These are phyloP conservation scores for Caenorhabditis virilis DNA, from an alignment of 2,888 invertebrate genomes.

Conservation along the genomic window DNA sequence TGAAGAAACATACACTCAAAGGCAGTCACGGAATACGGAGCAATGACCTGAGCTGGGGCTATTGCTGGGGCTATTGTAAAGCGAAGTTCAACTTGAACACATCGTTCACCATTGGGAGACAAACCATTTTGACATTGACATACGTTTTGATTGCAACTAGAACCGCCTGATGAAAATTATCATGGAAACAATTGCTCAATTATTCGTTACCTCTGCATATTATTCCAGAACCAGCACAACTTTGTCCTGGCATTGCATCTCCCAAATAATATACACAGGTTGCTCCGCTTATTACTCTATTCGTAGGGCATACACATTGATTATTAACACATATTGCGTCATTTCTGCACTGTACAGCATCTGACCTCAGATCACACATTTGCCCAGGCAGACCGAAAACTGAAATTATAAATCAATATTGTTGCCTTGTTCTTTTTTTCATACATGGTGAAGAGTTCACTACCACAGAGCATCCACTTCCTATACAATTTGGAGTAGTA, in stretches of 20 bases:
- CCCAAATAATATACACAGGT: slow-evolving; percentile 41
- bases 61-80: slow-evolving; percentile 32
- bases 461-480: slow-evolving; percentile 14
- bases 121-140: slow-evolving; percentile 39
- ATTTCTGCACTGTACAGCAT: slow-evolving; percentile 45
- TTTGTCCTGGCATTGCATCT: slow-evolving; percentile 52
- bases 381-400: slow-evolving; percentile 46
- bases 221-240: slow-evolving; percentile 38
- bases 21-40: too few species aligned
- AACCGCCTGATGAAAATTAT: too few species aligned
- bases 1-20: too few species aligned
- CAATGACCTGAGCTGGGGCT: slow-evolving; percentile 14
- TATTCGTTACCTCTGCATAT: slow-evolving; percentile 53
- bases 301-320: slow-evolving; percentile 50
- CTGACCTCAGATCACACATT: slow-evolving; percentile 45
- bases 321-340: slow-evolving; percentile 47
- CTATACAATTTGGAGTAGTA: slow-evolving; percentile 14
- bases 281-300: slow-evolving; percentile 35
- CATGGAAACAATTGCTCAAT: too few species aligned
- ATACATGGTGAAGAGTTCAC: slow-evolving; percentile 19
- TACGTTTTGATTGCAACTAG: slow-evolving; percentile 32
- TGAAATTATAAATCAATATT: slow-evolving; percentile 11
- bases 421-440: not conserved
- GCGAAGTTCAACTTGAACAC: slow-evolving; percentile 22
- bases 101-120: slow-evolving; percentile 16